Evolutionary conservation across 2,888 invertebrate species (phyloP), one percentile per base, ranked within the genome.

Genomic region (Autographa pulchrina): DNA sequence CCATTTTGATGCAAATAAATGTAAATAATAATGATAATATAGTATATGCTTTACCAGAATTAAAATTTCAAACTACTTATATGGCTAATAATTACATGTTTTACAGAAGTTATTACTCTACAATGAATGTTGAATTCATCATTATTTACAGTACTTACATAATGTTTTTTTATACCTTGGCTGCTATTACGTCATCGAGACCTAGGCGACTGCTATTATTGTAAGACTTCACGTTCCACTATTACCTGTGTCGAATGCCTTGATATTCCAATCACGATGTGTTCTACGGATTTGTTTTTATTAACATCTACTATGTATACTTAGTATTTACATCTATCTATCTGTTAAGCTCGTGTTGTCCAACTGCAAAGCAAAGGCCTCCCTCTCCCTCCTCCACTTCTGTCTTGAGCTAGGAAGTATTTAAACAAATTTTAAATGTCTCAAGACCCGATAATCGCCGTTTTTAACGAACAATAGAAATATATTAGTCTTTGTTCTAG

Each of bases 401-500:
- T 25, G 25, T 25, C 25, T 25, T 25, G 25, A 25, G 25, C 25
- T 25, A 25, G 25, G 25, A 25, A 25, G 25, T 25, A 25, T 25
- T 25, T 25, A 25, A 25, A 25, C 3, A 25, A 25, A 2, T 25
- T 25, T 25, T 25, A 25, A 25, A 25, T 25, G 25, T 25, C 25
- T 13, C 31, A 16, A 41, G 52, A 54, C 61, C 32, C 63, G 58
- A 16, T 25, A 61, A 65, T 69, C 41, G 43, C 63, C 35, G 65
- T 66, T 43, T 64, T 63, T 63, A 64, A 25, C 20, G 18, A 72
- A 69, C 66, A 72, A 74, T 72, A 67, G 59, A 70, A 48, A 64
- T 68, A 58, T 75, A 75, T 81, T 69, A 65, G 67, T 72, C 62
- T 81, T 81, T 73, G 75, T 80, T 75, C 65, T 68, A 67, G 70